Evolutionary conservation across 2,888 invertebrate species (phyloP), one percentile per base, ranked within the genome.

Genomic region (Oscheius sp.): DNA sequence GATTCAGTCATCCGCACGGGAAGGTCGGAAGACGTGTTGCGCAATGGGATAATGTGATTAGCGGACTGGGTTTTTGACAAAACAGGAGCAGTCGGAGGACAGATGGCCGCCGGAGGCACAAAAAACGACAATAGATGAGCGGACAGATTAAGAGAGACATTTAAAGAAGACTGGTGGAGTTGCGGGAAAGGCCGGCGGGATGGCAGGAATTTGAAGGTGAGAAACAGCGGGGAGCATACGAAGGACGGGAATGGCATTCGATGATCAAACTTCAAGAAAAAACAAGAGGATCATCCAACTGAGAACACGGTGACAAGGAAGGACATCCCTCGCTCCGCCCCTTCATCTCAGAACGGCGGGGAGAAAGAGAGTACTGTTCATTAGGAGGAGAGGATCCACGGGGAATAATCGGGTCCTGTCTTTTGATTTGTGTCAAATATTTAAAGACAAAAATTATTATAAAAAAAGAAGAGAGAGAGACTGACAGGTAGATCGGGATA

Each of bases 181-280:
- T 61, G 61, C 61, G 61, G 61, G 41, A 61, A 61, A 61, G n/a
- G n/a, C 41, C 61, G 41, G 43, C 61, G 61, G 61, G 61, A 43
- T 35, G 61, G 13, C 43, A 18, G 61, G 45, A 61, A 58, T 58
- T 58, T 12, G 58, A 58, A 35, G 35, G 35, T 27, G 58, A 58
- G 18, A 49, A 49, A 49, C 49, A 49, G 49, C 49, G 49, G 49
- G 49, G 18, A 35, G 35, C 35, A 35, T 35, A 9, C 35, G 35
- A 35, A 35, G 35, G 35, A 35, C 35, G 35, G 35, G 35, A 35
- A 35, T 35, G 35, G 35, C 35, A 35, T 3, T 9, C 35, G 35
- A 35, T 35, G 5, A 35, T 35, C 35, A 9, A 35, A 35, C 35
- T 35, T 35, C 35, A 6, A 35, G 35, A 35, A 35, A 9, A 35